Conservation (phyloP, 2,888 invertebrate species). For the Diarsia dahlii region DNA sequence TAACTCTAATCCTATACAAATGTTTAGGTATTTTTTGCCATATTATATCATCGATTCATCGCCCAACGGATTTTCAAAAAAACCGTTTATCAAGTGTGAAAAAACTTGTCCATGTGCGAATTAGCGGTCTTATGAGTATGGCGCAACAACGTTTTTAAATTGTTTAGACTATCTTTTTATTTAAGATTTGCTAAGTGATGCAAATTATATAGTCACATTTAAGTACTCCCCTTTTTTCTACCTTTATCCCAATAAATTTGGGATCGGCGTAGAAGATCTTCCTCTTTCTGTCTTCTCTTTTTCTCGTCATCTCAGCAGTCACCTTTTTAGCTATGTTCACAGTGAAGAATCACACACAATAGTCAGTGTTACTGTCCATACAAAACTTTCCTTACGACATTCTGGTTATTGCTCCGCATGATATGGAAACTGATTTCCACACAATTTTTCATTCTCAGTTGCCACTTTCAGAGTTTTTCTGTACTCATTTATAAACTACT, state of each 20-base stretch:
- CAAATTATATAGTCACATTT: too few relatives aligned
- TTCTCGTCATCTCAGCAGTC: background rate
- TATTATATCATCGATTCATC: slow-evolving; percentile 25
- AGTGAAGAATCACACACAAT: background rate
- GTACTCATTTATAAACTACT: background rate
- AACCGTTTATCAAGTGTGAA: slow-evolving; percentile 15
- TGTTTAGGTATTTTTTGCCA: background rate
- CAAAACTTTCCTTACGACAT: background rate
- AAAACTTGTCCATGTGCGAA: slow-evolving; percentile 33
- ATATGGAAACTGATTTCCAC: background rate
- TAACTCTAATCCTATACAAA: background rate
- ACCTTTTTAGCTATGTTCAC: background rate
- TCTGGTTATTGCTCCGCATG: background rate
- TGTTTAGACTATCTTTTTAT: background rate
- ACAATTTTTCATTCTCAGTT: background rate
- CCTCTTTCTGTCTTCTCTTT: background rate
- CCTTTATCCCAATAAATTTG: background rate
- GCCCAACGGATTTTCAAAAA: slow-evolving; percentile 22
- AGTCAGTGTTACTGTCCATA: background rate
- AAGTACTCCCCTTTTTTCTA: too few relatives aligned
- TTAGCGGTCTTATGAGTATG: slow-evolving; percentile 23
- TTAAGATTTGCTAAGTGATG: too few relatives aligned
- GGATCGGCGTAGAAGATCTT: background rate
- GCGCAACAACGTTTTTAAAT: slow-evolving; percentile 2
- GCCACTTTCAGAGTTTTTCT: background rate